Base-by-base conservation (phyloP, 1,140 invertebrate genomes). In the Zeugodacus cucurbitae region DNA sequence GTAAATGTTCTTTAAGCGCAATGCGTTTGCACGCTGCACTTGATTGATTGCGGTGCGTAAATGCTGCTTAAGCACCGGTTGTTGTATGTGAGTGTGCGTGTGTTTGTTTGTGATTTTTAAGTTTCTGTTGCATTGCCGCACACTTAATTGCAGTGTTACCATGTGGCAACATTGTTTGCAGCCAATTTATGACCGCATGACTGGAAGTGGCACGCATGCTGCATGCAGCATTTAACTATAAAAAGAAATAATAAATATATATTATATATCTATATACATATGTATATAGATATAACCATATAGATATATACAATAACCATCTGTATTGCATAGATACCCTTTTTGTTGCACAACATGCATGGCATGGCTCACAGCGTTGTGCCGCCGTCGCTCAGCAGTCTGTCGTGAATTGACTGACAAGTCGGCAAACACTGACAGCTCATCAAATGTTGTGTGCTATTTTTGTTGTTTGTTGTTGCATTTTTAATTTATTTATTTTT, bases 391-490 rank as follows among this genome's bases (percentile, higher is more conserved):
- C 34, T 74, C 32, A 82, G 32, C 74, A 82, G 37, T 48, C n/a
- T 26, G 74, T 82, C 41, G 70, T n/a, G 70, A 74, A 74, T 74
- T 82, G 41, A 82, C 74, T 48, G 74, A 82, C 74, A 82, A 82
- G 74, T 82, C 41, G 74, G 74, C 74, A 82, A 82, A 44, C 74
- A 82, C 74, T 82, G 74, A 82, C 74, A 82, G 74, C 74, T 82
- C 74, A 82, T 82, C 74, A 82, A 48, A 48, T 82, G n/a, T 44
- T 54, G 74, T 54, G 32, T 17, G 34, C 32, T 0, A 74, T 41
- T 74, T 74, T 41, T 74, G n/a, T 34, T 20, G 0, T 82, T 54
- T 26, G 22, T 48, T 82, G 7, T 44, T 48, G 34, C 29, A 17
- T 82, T 82, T 48, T 82, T 82, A 44, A 44, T 74, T n/a, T 54